Evolutionary conservation across 2,888 invertebrate genomes (phyloP), one percentile per base, ranked within the genome.

Genomic region (Tenthredo notha): DNA sequence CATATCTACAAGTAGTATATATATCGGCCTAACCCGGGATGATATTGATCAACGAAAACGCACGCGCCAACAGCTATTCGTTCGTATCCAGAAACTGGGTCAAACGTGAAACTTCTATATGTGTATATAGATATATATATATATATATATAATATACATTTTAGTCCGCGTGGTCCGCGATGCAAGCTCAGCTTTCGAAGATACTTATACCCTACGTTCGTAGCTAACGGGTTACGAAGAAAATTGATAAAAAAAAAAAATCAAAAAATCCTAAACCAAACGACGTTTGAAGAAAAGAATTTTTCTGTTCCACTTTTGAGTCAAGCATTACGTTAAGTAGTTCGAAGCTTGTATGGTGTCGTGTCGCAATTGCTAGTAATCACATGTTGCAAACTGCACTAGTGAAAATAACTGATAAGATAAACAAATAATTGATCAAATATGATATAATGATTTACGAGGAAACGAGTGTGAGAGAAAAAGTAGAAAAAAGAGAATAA

Each of bases 21-120:
- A 43, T 43, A 72, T 40, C 72, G 72, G 40, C 72, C 72, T 74
- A 43, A 74, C 72, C 72, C 72, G 72, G 72, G 77, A 54, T 54
- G 18, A 54, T 77, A 77, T 77, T 77, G 77, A 77, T 77, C 77
- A 54, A 54, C 50, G 77, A 50, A 77, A 54, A 77, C 29, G 77
- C 77, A 77, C 77, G 77, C 77, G 77, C 72, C 7, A 37, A 37
- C 25, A 54, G n/a, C 25, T 37, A 37, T 7, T n/a, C 61, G 61
- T 61, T 61, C 61, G 70, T 70, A 25, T 29, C 77, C 0, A 29
- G n/a, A 77, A 74, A 54, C 77, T 77, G 25, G 77, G 77, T 77
- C 77, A 77, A 77, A 77, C 77, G 77, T 40, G 77, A 77, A 50
- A 40, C 40, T 43, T 6, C 18, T n/a, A 54, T n/a, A n/a, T 54